phyloP scores from a whole-genome alignment of 2,113 vertebrate genomes.

The Pristiophorus japonicus region DNA sequence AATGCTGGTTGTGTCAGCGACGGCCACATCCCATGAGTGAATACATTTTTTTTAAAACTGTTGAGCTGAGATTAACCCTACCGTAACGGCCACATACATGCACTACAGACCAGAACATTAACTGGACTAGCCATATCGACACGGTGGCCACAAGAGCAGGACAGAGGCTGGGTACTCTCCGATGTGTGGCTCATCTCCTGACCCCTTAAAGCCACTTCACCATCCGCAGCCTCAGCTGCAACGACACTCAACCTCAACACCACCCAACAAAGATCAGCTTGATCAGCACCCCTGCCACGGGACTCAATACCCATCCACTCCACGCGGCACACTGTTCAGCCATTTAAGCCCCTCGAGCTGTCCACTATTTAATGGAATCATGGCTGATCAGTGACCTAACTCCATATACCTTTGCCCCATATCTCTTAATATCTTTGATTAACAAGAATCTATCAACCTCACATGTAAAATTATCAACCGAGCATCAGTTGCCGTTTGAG shows the following conservation, averaged over 20 bases:
- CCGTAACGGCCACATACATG: background rate
- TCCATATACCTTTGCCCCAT: too few species aligned
- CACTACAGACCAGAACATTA: background rate
- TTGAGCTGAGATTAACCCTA: background rate
- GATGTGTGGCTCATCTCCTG: background rate
- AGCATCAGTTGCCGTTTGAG: too few species aligned
- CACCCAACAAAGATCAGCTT: background rate
- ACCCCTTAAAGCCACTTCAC: background rate
- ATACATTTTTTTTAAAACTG: too few species aligned
- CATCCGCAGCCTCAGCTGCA: background rate
- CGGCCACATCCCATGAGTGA: too few species aligned
- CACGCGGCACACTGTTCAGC: background rate
- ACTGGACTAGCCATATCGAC: background rate
- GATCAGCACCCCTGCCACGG: background rate
- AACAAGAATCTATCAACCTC: too few species aligned
- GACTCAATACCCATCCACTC: background rate
- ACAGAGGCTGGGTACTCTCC: background rate
- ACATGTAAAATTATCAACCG: too few species aligned
- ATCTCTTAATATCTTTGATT: too few species aligned
- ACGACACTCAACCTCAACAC: background rate
- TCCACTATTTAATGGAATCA: background rate
- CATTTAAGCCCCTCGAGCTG: too few species aligned
- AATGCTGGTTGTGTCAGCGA: too few species aligned
- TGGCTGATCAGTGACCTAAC: background rate
- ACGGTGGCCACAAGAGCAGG: background rate